phyloP scores from a whole-genome alignment of 2,113 vertebrate species.

The Lophura nycthemera region DNA sequence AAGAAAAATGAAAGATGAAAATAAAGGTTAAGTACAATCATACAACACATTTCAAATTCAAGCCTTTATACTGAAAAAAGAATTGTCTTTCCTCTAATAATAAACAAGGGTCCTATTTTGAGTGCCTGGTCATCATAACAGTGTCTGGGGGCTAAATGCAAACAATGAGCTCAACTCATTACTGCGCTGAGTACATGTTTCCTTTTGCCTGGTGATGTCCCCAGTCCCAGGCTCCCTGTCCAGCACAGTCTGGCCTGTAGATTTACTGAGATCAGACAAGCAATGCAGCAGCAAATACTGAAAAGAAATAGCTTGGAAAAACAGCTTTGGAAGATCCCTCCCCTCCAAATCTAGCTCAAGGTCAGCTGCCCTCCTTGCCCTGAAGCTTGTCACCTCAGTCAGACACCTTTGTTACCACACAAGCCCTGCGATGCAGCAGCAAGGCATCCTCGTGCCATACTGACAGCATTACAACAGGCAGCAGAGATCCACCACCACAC shows the following conservation, averaged over 20 bases:
- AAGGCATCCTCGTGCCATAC: background rate
- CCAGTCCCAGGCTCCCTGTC: background rate
- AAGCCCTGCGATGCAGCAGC: background rate
- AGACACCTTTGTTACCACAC: rapidly evolving
- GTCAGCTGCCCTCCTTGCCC: background rate
- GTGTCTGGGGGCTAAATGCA: background rate
- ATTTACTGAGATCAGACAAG: background rate
- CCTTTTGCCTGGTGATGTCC: background rate
- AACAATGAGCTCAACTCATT: background rate
- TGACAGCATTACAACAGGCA: background rate
- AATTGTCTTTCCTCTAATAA: background rate
- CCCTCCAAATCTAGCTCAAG: background rate
- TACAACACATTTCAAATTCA: background rate
- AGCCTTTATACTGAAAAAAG: background rate
- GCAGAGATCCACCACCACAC: rapidly evolving
- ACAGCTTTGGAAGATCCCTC: background rate
- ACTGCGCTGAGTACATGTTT: background rate
- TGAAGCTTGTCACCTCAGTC: background rate
- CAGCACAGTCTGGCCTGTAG: background rate
- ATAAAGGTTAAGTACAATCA: conserved; percentile 20
- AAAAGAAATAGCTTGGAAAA: background rate
- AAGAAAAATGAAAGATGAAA: background rate
- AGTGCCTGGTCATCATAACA: background rate
- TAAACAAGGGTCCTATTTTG: background rate
- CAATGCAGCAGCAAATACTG: background rate